phyloP scores from a whole-genome alignment of 2,113 vertebrate genomes.

The Ictalurus punctatus region DNA sequence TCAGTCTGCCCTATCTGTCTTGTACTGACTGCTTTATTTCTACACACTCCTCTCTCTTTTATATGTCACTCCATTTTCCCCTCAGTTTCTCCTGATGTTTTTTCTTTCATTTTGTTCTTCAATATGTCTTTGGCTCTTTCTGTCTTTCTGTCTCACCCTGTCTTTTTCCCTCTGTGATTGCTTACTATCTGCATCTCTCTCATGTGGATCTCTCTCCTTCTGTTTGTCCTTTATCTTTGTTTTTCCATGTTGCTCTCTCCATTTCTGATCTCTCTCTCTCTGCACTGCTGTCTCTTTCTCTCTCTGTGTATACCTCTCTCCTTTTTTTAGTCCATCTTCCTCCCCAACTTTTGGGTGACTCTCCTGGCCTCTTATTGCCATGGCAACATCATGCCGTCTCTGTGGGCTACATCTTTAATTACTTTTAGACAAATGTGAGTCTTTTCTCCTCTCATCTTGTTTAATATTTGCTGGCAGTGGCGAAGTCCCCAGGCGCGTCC shows the following conservation, averaged over 20 bases:
- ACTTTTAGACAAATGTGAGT: constrained; percentile 69
- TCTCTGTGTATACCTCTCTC: background rate
- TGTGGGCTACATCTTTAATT: constrained; percentile 71
- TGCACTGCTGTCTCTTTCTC: background rate
- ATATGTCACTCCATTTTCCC: background rate
- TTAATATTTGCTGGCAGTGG: constrained; percentile 42
- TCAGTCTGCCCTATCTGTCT: background rate
- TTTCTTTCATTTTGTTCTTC: background rate
- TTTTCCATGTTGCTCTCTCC: background rate
- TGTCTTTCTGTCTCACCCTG: background rate
- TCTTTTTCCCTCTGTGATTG: background rate
- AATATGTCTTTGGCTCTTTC: background rate
- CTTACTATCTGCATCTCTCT: background rate
- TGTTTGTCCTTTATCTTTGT: too few species aligned
- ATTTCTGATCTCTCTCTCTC: background rate
- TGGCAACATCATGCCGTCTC: constrained; percentile 49
- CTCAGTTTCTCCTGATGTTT: background rate
- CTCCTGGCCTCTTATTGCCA: constrained; percentile 42
- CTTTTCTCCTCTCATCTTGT: constrained; percentile 43
- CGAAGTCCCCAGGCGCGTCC: constrained; percentile 66
- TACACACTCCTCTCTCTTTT: background rate
- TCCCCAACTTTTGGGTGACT: constrained; percentile 22
- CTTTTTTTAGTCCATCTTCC: background rate
- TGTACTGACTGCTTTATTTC: background rate
- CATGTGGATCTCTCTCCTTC: background rate